phyloP scores from a whole-genome alignment of 1,140 invertebrate species.

The Drosophila kurseongensis region DNA sequence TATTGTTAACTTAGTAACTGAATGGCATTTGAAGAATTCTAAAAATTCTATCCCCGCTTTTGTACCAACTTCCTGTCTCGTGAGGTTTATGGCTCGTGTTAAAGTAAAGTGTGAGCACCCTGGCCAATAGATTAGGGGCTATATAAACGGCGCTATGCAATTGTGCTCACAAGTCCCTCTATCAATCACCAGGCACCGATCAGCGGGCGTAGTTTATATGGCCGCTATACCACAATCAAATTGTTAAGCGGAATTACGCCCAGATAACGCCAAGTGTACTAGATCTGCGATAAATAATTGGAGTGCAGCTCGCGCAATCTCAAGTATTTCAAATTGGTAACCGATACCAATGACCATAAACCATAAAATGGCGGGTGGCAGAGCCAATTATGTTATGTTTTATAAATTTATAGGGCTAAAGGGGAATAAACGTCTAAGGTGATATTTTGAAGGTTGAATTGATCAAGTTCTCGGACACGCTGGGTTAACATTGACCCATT shows the following conservation, averaged over 20 bases:
- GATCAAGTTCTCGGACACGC: constrained; percentile 26
- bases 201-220: constrained; percentile 34
- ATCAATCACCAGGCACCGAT: constrained; percentile 18
- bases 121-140: constrained; percentile 20
- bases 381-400: constrained; percentile 11
- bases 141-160: constrained; percentile 47
- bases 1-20: constrained; percentile 4
- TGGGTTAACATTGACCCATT: constrained; percentile 55
- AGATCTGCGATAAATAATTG: constrained; percentile 58
- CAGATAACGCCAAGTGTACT: constrained; percentile 56
- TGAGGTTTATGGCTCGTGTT: constrained; percentile 26
- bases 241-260: constrained; percentile 56
- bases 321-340: constrained; percentile 17
- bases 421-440: background rate
- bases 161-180: constrained; percentile 6
- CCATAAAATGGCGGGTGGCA: constrained; percentile 9
- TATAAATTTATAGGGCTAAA: constrained; percentile 5
- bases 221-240: constrained; percentile 54
- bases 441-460: constrained; percentile 46
- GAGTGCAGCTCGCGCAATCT: constrained; percentile 38
- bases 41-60: background rate
- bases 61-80: constrained; percentile 34
- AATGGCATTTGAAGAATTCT: constrained; percentile 27
- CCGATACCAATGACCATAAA: constrained; percentile 32
- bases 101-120: constrained; percentile 6